Evolutionary conservation across 2,888 invertebrate species (phyloP).

Genomic region (Ophion slaviceki): DNA sequence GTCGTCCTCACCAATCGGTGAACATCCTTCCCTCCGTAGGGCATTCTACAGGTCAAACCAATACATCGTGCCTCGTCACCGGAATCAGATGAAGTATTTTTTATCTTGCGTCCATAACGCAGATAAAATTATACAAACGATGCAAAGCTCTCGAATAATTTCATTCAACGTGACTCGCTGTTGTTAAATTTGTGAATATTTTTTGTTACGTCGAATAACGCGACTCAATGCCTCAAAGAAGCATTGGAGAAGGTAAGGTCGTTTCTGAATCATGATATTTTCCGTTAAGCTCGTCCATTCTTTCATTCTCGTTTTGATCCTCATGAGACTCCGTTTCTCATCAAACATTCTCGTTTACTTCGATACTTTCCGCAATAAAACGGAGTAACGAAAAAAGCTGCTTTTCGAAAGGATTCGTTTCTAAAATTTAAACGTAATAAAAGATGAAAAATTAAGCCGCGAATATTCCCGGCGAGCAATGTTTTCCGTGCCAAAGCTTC

Average conservation of each 20-base stretch:
- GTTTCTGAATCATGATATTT: too few species aligned
- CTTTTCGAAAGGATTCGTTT: too few species aligned
- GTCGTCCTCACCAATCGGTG: conserved; percentile 75
- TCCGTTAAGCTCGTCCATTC: too few species aligned
- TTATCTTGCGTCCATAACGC: background rate
- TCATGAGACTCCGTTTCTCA: too few species aligned
- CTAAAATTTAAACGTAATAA: background rate
- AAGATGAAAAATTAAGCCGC: background rate
- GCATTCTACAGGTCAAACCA: background rate
- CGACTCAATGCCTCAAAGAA: too few species aligned
- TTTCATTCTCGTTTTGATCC: too few species aligned
- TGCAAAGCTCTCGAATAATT: background rate
- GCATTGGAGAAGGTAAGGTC: too few species aligned
- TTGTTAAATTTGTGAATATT: background rate
- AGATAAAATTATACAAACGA: background rate
- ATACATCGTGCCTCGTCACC: background rate
- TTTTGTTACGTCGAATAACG: background rate
- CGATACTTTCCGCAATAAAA: too few species aligned
- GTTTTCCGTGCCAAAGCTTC: too few species aligned
- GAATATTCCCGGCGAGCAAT: too few species aligned
- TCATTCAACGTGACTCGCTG: background rate
- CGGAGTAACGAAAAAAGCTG: too few species aligned
- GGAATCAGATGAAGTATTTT: background rate
- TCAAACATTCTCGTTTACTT: too few species aligned
- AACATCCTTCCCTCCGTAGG: background rate